These are phyloP conservation scores for Aleiodes sp. DNA, from an alignment of 1,140 invertebrate species.

Conservation along the genomic window DNA sequence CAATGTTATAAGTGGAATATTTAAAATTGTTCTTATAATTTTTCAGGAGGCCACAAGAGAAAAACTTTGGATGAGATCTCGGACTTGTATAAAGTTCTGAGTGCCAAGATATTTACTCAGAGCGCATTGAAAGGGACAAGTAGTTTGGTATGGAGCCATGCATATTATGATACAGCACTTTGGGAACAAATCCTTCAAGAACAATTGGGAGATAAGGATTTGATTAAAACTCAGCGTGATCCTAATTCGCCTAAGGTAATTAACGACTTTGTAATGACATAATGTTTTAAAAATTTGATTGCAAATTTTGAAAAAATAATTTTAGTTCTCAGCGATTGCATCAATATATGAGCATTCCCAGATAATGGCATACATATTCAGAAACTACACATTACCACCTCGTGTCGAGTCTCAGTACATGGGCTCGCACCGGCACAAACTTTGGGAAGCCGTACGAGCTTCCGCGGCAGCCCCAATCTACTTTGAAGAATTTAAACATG, in stretches of 20 bases:
- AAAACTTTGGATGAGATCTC: slow-evolving; percentile 73
- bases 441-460: slow-evolving; percentile 91
- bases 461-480: slow-evolving; percentile 93
- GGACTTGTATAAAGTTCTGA: slow-evolving; percentile 75
- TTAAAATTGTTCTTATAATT: background rate
- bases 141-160: slow-evolving; percentile 84
- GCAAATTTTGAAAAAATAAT: slow-evolving; percentile 24
- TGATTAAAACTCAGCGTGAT: slow-evolving; percentile 75
- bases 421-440: slow-evolving; percentile 76
- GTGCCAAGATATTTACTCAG: slow-evolving; percentile 77
- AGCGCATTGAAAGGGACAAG: slow-evolving; percentile 78
- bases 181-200: slow-evolving; percentile 86
- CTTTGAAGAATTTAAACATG: slow-evolving; percentile 86
- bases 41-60: slow-evolving; percentile 67
- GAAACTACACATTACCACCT: slow-evolving; percentile 86
- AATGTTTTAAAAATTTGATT: slow-evolving; percentile 2
- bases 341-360: slow-evolving; percentile 82
- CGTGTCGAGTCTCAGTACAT: slow-evolving; percentile 80
- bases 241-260: slow-evolving; percentile 72
- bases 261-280: background rate
- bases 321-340: slow-evolving; percentile 79
- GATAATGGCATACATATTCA: slow-evolving; percentile 88
- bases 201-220: slow-evolving; percentile 73
- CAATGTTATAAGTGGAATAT: too few relatives aligned
- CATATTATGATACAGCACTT: slow-evolving; percentile 88